Base-by-base conservation (phyloP, 2,888 invertebrate genomes). In the Gisinianus flammeolus region DNA sequence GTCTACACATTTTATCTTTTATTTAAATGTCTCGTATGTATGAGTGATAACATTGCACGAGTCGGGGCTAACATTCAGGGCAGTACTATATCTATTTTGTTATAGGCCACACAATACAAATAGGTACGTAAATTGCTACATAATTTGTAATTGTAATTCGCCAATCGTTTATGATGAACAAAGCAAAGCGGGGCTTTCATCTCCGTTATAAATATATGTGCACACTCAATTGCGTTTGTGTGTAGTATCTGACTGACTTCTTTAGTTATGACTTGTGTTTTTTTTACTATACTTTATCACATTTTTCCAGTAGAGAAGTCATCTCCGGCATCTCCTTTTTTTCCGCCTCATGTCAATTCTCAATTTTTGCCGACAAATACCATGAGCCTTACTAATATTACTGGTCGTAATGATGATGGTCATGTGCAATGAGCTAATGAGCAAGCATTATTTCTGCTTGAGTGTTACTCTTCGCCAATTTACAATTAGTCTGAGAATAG, bases 401-500 rank as follows among this genome's bases (percentile, higher is more conserved):
- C n/a, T n/a, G n/a, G n/a, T n/a, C n/a, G n/a, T n/a, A 56, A 26
- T 30, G 56, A 26, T 58, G 54, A 71, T 56, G 26, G 28, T 71
- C 71, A 56, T 54, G 71, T 54, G 71, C 71, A 73, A 62, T 73
- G 58, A 58, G 73, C 30, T 62, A 73, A 73, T 62, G 73, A 73
- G 24, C 33, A 62, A 56, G 58, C 73, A 73, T 73, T 73, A 73
- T 73, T 73, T 58, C 73, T 73, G 58, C 73, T 62, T 56, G 73
- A 31, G 58, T 62, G 62, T 73, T 56, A 31, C 62, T 73, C 62
- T 33, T 73, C 73, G 73, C 62, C 73, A 73, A 73, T 73, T 73
- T 62, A 58, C 73, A 58, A 73, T 73, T 73, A 73, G 73, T 33
- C 62, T 30, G 58, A 74, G 64, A 74, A 64, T 74, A 74, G 64